These are phyloP conservation scores for Passer montanus DNA, from an alignment of 2,113 vertebrate genomes.

Conservation along the genomic window DNA sequence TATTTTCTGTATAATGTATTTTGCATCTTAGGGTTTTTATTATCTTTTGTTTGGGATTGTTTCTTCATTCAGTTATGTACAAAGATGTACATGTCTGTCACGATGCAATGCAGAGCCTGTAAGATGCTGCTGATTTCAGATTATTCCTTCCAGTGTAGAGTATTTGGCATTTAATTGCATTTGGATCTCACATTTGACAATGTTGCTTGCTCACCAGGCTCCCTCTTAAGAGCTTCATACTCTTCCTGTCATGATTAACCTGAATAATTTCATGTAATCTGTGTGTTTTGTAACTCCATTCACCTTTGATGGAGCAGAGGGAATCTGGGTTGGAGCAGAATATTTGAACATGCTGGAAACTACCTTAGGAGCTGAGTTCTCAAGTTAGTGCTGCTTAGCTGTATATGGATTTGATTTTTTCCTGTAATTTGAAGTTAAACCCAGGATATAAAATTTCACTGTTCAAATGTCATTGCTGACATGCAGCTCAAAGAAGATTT, in stretches of 20 bases:
- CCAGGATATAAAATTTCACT: not conserved
- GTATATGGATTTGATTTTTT: not conserved
- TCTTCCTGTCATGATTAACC: slow-evolving; percentile 17
- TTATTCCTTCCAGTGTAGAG: not conserved
- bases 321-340: not conserved
- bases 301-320: not conserved
- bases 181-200: not conserved
- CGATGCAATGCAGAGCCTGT: not conserved
- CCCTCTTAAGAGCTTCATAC: not conserved
- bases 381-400: not conserved
- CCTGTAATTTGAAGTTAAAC: not conserved
- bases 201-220: not conserved
- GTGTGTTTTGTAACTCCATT: not conserved
- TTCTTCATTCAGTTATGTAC: not conserved
- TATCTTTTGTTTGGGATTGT: not conserved
- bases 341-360: not conserved
- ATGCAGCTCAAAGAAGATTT: not conserved
- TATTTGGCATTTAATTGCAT: not conserved
- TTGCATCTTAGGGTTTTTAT: not conserved
- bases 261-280: slow-evolving; percentile 12
- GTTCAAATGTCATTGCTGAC: not conserved
- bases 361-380: not conserved
- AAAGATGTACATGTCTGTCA: not conserved
- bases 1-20: not conserved
- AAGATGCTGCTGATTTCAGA: not conserved